phyloP scores from a whole-genome alignment of 2,797 vertebrate genomes.

The Nannoperca australis region DNA sequence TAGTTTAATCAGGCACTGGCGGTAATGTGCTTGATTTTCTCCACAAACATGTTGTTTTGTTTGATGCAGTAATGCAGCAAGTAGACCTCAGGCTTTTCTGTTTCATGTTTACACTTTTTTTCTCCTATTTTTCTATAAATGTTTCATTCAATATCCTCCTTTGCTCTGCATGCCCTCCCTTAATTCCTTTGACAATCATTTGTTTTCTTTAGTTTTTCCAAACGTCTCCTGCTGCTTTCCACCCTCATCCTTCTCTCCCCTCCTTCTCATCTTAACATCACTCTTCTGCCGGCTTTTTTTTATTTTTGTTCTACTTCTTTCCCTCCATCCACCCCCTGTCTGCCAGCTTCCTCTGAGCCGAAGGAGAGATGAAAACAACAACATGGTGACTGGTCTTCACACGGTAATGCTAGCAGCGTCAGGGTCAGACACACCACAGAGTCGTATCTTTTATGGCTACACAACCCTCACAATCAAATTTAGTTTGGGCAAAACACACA shows the following conservation, averaged over 20 bases:
- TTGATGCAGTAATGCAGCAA: conserved; percentile 54
- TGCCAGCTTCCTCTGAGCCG: conserved; percentile 54
- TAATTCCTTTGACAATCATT: conserved; percentile 66
- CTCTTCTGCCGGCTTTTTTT: conserved; percentile 48
- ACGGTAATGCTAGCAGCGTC: conserved; percentile 32
- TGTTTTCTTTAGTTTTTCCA: conserved; percentile 60
- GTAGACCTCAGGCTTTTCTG: conserved; percentile 55
- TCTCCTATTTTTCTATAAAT: conserved; percentile 50
- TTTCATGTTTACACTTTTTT: conserved; percentile 47
- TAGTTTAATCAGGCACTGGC: conserved; percentile 52
- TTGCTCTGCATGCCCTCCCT: conserved; percentile 44
- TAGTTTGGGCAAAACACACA: conserved; percentile 25
- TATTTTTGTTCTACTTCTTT: conserved; percentile 57
- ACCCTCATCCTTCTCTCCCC: conserved; percentile 36
- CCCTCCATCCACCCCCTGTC: conserved; percentile 47
- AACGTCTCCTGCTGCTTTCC: conserved; percentile 57
- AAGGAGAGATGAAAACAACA: conserved; percentile 62
- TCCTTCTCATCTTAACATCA: conserved; percentile 57
- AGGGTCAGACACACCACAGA: conserved; percentile 25
- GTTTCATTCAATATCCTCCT: conserved; percentile 57
- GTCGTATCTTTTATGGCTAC: background rate
- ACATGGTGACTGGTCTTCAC: conserved; percentile 57
- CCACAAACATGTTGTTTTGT: conserved; percentile 63
- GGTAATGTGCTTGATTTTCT: conserved; percentile 57
- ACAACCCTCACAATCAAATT: background rate